Base-by-base conservation (phyloP, 2,888 invertebrate genomes). In the Aporophyla lueneburgensis region DNA sequence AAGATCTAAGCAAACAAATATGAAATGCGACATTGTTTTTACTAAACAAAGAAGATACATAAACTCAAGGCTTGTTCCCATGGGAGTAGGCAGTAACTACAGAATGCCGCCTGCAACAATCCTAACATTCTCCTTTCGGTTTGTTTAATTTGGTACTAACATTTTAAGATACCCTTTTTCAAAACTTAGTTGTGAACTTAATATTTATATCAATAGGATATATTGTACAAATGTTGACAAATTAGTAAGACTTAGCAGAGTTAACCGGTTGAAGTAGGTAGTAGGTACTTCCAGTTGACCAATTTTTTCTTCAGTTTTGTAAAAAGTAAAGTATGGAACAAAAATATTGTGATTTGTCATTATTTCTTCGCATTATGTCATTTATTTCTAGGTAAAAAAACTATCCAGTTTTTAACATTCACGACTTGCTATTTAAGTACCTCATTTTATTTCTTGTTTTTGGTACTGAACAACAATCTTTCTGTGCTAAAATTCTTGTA, bases 311-410 rank as follows among this genome's bases (percentile, higher is more conserved):
- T 49, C 16, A 9, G 49, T 53, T 53, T 58, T 54, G 14, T 59
- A 58, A 58, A 46, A 27, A 65, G 1, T 7, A 3, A 24, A 2
- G 0, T 19, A 62, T 2, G 12, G 4, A 43, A 51, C 9, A 40
- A 62, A 69, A 51, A 66, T 54, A 14, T 12, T n/a, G n/a, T 24
- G 19, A 46, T 21, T 5, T 33, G 10, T 61, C 59, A 66, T 59
- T 43, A 24, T 65, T 53, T 66, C 1, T 40, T 54, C 33, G 58
- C 46, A 53, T 19, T 65, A 76, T 49, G 33, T 53, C 46, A 76
- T 56, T 46, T 71, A 65, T 58, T 65, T 49, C 46, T 78, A 71
- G 54, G 53, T 78, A 5, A 4, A 51, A n/a, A 58, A 33, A 62
- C 43, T 46, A 51, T 54, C 14, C 49, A 70, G 53, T 65, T 53